Conservation (phyloP, 2,888 invertebrate genomes). For the Pseudanteris insignis region DNA sequence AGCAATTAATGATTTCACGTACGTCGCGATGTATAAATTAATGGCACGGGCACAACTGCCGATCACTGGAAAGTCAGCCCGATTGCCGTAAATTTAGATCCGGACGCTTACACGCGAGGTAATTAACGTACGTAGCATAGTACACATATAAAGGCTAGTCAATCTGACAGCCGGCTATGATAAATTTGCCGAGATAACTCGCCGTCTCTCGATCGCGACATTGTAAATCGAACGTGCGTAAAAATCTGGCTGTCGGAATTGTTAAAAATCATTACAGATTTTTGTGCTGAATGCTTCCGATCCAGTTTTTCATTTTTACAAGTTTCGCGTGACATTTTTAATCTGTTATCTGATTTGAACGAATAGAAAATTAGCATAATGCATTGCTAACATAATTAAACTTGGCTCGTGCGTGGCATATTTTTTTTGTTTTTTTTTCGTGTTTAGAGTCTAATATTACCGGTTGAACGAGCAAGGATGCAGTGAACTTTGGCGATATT, state of each 20-base stretch:
- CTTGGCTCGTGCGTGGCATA: no score
- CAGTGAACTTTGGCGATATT: no score
- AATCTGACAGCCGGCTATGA: constrained; percentile 26
- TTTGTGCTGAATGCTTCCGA: no score
- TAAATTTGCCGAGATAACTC: constrained; percentile 29
- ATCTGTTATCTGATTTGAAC: no score
- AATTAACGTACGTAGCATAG: constrained; percentile 32
- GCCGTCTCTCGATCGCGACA: constrained; percentile 2
- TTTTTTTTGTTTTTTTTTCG: no score
- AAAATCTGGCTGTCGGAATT: no score
- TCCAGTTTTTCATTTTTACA: no score
- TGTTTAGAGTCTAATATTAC: no score
- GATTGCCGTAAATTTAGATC: constrained; percentile 34
- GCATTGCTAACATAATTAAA: not conserved
- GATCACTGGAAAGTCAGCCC: constrained; percentile 26
- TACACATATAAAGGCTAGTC: constrained; percentile 35
- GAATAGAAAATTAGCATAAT: not conserved
- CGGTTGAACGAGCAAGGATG: no score
- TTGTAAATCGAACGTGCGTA: not conserved
- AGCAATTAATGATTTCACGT: constrained; percentile 35
- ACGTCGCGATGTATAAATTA: constrained; percentile 32
- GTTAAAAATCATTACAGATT: no score
- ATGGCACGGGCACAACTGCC: constrained; percentile 12
- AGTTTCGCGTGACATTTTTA: no score
- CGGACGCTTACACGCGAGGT: constrained; percentile 31